These are phyloP conservation scores for Pavo muticus DNA, from an alignment of 2,113 vertebrate species.

Conservation along the genomic window DNA sequence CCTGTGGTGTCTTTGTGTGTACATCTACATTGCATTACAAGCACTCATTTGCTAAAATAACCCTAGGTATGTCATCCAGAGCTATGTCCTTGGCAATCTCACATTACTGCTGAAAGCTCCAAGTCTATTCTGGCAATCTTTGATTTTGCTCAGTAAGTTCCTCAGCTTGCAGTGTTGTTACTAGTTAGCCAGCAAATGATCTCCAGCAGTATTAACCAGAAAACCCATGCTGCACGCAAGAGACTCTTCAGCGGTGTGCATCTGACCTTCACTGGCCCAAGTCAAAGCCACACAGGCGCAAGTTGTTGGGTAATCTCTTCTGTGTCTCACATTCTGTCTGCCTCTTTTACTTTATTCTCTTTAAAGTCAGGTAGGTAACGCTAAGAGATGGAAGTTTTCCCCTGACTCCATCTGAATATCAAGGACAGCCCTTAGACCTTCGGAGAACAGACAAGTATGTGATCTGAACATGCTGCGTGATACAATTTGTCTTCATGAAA, in stretches of 20 bases:
- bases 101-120: background rate
- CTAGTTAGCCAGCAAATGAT: background rate
- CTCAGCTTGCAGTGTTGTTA: background rate
- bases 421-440: slow-evolving; percentile 13
- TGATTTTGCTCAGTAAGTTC: background rate
- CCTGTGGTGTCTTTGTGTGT: background rate
- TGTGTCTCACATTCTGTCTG: background rate
- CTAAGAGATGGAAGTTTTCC: slow-evolving; percentile 7
- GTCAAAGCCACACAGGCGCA: background rate
- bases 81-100: slow-evolving; percentile 38
- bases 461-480: background rate
- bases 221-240: background rate
- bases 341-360: background rate
- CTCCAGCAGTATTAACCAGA: background rate
- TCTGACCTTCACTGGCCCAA: background rate
- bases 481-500: slow-evolving; percentile 35
- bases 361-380: background rate
- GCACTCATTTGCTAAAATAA: slow-evolving; percentile 43
- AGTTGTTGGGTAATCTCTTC: background rate
- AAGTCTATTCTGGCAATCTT: background rate
- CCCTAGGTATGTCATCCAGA: slow-evolving; percentile 31
- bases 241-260: background rate
- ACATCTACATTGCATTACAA: background rate
- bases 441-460: background rate
- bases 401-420: slow-evolving; percentile 30